These are phyloP conservation scores for Aricia agestis DNA, from an alignment of 1,140 invertebrate species.

Conservation along the genomic window DNA sequence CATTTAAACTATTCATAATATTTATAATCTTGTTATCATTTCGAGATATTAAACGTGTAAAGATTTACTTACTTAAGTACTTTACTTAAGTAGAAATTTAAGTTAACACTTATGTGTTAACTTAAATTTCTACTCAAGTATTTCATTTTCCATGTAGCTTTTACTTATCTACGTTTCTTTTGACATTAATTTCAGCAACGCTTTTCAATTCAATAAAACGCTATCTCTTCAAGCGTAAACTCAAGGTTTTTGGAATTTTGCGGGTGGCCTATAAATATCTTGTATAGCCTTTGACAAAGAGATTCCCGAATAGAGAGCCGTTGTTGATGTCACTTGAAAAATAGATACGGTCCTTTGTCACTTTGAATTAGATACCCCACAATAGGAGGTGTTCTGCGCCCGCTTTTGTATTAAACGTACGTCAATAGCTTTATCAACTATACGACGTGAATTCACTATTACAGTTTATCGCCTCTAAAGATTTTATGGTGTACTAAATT, in stretches of 20 bases:
- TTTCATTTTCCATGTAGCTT: background rate
- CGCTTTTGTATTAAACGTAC: constrained; percentile 19
- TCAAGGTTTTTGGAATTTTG: background rate
- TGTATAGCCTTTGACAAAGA: constrained; percentile 27
- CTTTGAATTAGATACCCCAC: constrained; percentile 26
- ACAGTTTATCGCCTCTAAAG: background rate
- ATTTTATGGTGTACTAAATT: background rate
- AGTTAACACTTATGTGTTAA: background rate
- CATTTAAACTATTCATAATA: constrained; percentile 4
- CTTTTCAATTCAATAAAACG: background rate
- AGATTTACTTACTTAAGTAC: no score
- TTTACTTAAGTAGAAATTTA: no score
- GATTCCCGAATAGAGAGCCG: constrained; percentile 27
- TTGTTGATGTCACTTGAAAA: constrained; percentile 40
- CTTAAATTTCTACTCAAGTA: background rate
- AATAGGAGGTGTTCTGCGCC: constrained; percentile 19
- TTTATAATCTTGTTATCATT: background rate
- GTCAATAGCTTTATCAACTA: background rate
- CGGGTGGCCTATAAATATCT: background rate
- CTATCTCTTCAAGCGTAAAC: background rate
- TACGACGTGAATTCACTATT: background rate
- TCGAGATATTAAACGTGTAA: background rate
- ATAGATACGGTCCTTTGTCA: constrained; percentile 35
- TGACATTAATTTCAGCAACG: background rate
- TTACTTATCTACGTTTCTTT: background rate